Evolutionary conservation across 2,888 invertebrate species (phyloP).

Genomic region (Aspidiotus destructor): DNA sequence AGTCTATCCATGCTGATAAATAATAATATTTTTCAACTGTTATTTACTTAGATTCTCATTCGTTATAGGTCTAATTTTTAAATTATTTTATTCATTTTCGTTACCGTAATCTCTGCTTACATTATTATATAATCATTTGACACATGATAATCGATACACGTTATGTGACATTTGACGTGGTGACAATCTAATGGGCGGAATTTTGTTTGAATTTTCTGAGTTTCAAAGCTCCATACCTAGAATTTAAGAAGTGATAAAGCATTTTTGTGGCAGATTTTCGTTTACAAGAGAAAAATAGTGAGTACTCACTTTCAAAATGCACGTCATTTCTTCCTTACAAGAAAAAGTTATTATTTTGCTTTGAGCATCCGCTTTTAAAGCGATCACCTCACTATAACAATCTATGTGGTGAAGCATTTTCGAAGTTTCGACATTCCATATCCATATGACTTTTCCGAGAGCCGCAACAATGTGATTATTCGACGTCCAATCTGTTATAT

Average conservation of each 20-base stretch:
- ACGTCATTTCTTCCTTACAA: neutral
- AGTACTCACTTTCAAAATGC: neutral
- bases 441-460: conserved; percentile 1
- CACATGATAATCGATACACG: conserved; percentile 18
- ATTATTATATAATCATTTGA: conserved; percentile 11
- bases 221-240: conserved; percentile 1
- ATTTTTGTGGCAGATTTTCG: too few relatives aligned
- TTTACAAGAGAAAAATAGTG: too few relatives aligned
- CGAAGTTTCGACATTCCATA: conserved; percentile 22
- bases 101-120: neutral
- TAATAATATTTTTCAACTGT: too few relatives aligned
- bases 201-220: neutral
- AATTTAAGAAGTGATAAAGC: neutral
- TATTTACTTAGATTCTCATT: too few relatives aligned
- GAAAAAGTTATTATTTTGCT: neutral
- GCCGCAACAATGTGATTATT: conserved; percentile 16
- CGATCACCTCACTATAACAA: neutral
- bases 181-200: neutral
- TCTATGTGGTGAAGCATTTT: conserved; percentile 7
- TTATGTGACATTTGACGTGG: conserved; percentile 9
- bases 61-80: too few relatives aligned
- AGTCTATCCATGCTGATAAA: too few relatives aligned
- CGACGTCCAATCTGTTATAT: conserved; percentile 18
- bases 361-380: neutral
- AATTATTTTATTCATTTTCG: too few relatives aligned